phyloP scores from a whole-genome alignment of 2,113 vertebrate genomes.

The Melanotaenia duboulayi region DNA sequence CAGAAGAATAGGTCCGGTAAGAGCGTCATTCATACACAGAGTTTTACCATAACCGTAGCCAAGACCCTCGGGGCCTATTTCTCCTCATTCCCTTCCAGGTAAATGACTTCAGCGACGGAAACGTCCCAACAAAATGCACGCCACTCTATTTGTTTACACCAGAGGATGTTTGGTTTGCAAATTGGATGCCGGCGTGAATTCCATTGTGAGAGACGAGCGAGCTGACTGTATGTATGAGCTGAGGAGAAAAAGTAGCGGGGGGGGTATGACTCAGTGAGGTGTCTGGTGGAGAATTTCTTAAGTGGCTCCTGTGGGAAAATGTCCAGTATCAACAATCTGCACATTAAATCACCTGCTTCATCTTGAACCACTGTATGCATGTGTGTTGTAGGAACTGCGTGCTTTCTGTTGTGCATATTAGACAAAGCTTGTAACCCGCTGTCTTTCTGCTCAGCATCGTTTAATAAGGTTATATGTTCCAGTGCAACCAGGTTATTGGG shows the following conservation, averaged over 20 bases:
- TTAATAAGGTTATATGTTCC: not conserved
- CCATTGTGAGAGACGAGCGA: constrained; percentile 54
- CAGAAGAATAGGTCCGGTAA: constrained; percentile 59
- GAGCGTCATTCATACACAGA: constrained; percentile 5
- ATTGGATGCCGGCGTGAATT: constrained; percentile 56
- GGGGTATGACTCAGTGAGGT: constrained; percentile 43
- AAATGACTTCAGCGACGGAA: constrained; percentile 53
- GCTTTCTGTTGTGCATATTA: not conserved
- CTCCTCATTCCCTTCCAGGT: constrained; percentile 62
- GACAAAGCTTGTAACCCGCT: not conserved
- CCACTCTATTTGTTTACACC: constrained; percentile 58
- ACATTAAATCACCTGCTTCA: constrained; percentile 67
- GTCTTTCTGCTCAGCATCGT: not conserved
- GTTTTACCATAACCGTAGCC: constrained; percentile 27
- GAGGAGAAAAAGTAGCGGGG: constrained; percentile 9
- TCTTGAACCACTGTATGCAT: constrained; percentile 26
- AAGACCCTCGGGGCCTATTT: constrained; percentile 48
- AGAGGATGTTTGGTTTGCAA: constrained; percentile 75
- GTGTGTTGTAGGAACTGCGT: constrained; percentile 1
- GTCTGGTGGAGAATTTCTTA: constrained; percentile 58
- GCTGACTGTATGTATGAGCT: constrained; percentile 20
- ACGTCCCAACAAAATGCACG: constrained; percentile 29
- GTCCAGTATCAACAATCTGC: constrained; percentile 62
- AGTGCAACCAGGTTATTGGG: constrained; percentile 1
- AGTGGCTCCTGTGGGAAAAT: constrained; percentile 72